phyloP scores from a whole-genome alignment of 1,140 invertebrate genomes.

The Anoplolepis gracilipes region DNA sequence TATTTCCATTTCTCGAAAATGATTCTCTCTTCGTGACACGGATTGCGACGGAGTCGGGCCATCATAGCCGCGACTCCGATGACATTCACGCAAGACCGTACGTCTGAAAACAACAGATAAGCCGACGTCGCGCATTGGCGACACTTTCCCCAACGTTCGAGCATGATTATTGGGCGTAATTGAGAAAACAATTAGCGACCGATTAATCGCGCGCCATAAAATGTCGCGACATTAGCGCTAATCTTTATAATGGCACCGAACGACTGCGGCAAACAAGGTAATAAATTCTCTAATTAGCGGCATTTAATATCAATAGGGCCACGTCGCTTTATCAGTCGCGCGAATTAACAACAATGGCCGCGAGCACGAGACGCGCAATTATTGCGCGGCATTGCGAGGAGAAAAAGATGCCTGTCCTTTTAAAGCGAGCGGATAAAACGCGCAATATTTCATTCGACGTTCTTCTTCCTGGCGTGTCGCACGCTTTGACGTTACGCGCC shows the following conservation, averaged over 20 bases:
- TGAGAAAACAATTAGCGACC: constrained; percentile 59
- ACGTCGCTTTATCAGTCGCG: constrained; percentile 40
- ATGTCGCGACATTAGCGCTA: constrained; percentile 41
- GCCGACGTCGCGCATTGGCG: background rate
- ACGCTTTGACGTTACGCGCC: constrained; percentile 52
- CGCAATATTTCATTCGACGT: constrained; percentile 30
- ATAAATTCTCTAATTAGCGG: constrained; percentile 66
- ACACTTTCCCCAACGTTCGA: constrained; percentile 21
- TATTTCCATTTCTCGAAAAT: background rate
- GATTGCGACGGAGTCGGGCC: background rate
- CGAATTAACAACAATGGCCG: constrained; percentile 60
- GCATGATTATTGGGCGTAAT: constrained; percentile 27
- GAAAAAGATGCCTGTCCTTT: background rate
- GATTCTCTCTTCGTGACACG: constrained; percentile 4
- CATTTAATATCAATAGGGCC: constrained; percentile 54
- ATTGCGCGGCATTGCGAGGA: constrained; percentile 10
- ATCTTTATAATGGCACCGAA: constrained; percentile 38
- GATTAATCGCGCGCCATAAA: constrained; percentile 44
- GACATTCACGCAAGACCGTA: background rate
- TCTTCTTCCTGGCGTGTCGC: constrained; percentile 10
- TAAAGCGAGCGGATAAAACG: background rate
- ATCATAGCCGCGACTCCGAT: background rate
- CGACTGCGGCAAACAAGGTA: constrained; percentile 50
- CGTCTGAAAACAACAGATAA: constrained; percentile 27
- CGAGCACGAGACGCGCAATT: constrained; percentile 41